Evolutionary conservation across 2,888 invertebrate genomes (phyloP).

Genomic region (Phytoseiulus persimilis): DNA sequence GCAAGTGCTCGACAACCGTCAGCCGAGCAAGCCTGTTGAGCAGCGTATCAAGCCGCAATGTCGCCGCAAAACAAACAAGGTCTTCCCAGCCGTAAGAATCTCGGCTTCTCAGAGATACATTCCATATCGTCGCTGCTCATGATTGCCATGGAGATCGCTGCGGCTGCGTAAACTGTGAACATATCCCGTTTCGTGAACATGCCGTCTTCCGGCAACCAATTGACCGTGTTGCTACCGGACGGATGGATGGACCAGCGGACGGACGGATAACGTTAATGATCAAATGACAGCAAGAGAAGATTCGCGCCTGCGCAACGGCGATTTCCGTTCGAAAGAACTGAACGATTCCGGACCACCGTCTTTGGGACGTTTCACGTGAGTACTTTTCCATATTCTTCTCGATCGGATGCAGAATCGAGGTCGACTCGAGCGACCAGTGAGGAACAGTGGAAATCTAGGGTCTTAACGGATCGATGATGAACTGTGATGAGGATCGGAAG

Average conservation of each 20-base stretch:
- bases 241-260: not conserved
- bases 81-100: not conserved
- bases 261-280: not conserved
- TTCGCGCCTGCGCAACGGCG: not conserved
- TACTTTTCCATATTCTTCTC: not conserved
- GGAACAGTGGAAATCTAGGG: too few species aligned
- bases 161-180: not conserved
- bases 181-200: not conserved
- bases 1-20: not conserved
- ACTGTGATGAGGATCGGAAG: too few species aligned
- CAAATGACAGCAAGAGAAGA: not conserved
- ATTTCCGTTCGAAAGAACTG: not conserved
- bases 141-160: not conserved
- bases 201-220: not conserved
- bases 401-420: not conserved
- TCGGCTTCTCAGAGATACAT: not conserved
- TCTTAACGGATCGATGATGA: too few species aligned
- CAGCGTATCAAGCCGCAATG: not conserved
- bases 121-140: not conserved
- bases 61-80: not conserved
- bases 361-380: not conserved
- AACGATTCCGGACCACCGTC: not conserved
- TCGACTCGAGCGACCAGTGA: not conserved
- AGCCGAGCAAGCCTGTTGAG: not conserved
- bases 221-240: constrained; percentile 5